Evolutionary conservation across 2,797 vertebrate species (phyloP), one percentile per base, ranked within the genome.

Genomic region (Eulemur mongoz): DNA sequence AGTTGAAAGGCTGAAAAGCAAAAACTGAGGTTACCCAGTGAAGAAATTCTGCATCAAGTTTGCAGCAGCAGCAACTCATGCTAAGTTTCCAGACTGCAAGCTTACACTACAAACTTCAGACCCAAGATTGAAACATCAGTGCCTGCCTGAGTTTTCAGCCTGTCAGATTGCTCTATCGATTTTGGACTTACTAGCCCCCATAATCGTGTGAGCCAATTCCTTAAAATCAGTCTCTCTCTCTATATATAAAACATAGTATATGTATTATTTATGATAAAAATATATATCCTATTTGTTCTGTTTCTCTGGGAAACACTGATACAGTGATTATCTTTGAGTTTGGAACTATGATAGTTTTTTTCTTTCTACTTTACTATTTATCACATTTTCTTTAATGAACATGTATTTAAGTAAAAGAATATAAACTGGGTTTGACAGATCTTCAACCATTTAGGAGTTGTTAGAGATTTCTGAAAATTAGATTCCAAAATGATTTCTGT

Each of bases 391-490:
- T 45, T 89, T 69, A 95, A 43, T 61, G 12, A 65, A 61, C 22
- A 61, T 50, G 23, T 70, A 11, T 48, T 95, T 97, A 67, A 92
- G 70, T 25, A 35, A n/a, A 90, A 93, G 50, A 84, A 32, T 15
- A 20, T 43, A 61, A 80, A 75, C 32, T 91, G 40, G 6, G 48
- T 63, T 17, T 73, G 10, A 27, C 15, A 52, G 45, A 40, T 93
- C 27, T 90, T 32, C 50, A 83, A 40, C 8, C 18, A 84, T 52
- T 48, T 69, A 95, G 38, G 12, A 69, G 72, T 67, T 79, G 20
- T 80, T 93, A 91, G 30, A 82, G 7, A 89, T 67, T 61, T 96
- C 63, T 94, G 32, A 69, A 82, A 95, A 90, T 67, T 75, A 75
- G 57, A 75, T 54, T 89, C 27, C 32, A 72, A 75, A 78, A 43